These are phyloP conservation scores for Lagopus muta DNA, from an alignment of 2,113 vertebrate genomes.

Conservation along the genomic window DNA sequence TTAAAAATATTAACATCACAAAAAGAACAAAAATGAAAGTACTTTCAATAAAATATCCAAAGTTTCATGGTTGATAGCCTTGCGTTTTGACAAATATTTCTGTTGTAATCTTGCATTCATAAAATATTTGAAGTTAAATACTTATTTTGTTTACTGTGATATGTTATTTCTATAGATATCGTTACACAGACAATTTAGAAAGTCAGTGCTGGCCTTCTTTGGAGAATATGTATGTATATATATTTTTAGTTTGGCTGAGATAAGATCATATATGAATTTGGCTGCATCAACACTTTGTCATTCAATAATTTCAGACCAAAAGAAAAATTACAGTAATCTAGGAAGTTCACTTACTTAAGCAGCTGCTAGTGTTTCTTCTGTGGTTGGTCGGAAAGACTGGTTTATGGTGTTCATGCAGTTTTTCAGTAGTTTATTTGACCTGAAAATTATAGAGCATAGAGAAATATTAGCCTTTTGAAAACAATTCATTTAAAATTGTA, in stretches of 20 bases:
- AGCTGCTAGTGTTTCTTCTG: neutral
- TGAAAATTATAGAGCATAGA: conserved; percentile 5
- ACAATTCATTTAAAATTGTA: neutral
- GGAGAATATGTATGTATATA: neutral
- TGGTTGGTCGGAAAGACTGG: neutral
- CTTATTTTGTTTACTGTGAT: conserved; percentile 63
- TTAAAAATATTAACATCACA: neutral
- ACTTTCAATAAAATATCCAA: neutral
- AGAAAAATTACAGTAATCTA: neutral
- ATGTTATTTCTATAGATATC: neutral
- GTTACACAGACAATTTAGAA: neutral
- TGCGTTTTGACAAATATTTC: conserved; percentile 62
- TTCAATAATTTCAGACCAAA: neutral
- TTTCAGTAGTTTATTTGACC: neutral
- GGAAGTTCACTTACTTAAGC: conserved; percentile 12
- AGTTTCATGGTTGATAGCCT: conserved; percentile 40
- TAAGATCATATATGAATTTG: neutral
- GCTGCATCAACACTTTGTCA: neutral
- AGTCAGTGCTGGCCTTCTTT: neutral
- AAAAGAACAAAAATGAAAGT: neutral
- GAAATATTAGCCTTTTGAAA: neutral
- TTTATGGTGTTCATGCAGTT: conserved; percentile 13
- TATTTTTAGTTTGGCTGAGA: neutral
- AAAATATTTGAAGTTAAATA: conserved; percentile 74
- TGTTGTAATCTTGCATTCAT: conserved; percentile 72